Evolutionary conservation across 2,113 vertebrate genomes (phyloP).

Genomic region (Neodon shergylaensis): DNA sequence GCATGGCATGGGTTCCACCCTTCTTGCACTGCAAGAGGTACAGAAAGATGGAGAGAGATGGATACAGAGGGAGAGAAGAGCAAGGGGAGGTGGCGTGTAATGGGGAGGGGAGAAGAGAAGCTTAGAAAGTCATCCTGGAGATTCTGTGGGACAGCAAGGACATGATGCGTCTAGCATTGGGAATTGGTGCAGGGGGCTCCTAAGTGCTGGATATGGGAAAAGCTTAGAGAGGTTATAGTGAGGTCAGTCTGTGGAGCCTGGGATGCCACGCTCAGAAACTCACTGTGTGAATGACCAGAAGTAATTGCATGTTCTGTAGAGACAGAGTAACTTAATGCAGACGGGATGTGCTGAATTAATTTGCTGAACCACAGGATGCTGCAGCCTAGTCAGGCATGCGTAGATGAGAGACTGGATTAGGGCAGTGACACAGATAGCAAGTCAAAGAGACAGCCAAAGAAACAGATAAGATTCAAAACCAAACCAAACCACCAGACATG

Average conservation of each 20-base stretch:
- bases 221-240: background rate
- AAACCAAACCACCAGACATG: background rate
- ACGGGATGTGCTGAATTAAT: background rate
- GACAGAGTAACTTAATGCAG: background rate
- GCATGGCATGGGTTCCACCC: background rate
- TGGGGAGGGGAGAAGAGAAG: background rate
- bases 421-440: background rate
- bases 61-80: no score
- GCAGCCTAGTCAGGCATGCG: background rate
- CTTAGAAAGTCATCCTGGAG: background rate
- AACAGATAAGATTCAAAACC: background rate
- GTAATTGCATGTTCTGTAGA: background rate
- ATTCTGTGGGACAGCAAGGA: background rate
- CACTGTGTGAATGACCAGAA: slow-evolving; percentile 4
- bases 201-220: background rate
- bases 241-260: background rate
- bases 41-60: no score
- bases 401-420: background rate
- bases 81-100: no score
- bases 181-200: background rate
- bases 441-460: background rate
- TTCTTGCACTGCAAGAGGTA: background rate
- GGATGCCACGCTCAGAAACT: background rate
- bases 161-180: background rate
- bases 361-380: background rate